phyloP scores from a whole-genome alignment of 2,888 invertebrate genomes.

The Pammene aurita region DNA sequence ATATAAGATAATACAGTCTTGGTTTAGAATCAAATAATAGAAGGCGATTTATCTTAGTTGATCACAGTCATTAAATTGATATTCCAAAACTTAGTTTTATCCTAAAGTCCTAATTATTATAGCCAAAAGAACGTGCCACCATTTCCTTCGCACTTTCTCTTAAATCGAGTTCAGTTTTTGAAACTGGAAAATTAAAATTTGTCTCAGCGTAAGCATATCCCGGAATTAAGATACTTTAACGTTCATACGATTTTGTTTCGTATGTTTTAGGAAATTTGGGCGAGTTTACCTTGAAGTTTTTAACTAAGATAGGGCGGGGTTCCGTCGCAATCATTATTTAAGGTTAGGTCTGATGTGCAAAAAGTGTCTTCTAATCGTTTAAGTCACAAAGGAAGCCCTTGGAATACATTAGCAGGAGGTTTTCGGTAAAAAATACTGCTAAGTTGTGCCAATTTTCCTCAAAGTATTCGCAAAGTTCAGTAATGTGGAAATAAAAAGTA shows the following conservation, averaged over 20 bases:
- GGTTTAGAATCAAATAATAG: no score
- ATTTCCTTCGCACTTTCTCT: conserved; percentile 4
- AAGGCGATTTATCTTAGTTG: no score
- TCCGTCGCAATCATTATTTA: conserved; percentile 19
- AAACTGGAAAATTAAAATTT: conserved; percentile 23
- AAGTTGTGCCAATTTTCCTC: conserved; percentile 1
- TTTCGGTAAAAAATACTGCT: conserved; percentile 1
- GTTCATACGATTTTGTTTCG: not conserved
- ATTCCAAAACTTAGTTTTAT: no score
- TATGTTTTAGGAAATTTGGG: not conserved
- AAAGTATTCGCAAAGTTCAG: conserved; percentile 4
- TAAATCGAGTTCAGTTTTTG: conserved; percentile 16
- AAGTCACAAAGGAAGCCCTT: conserved; percentile 5
- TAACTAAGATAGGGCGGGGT: conserved; percentile 4
- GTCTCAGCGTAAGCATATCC: conserved; percentile 17
- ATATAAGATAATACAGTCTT: no score
- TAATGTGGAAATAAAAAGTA: conserved; percentile 3
- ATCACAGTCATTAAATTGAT: not conserved
- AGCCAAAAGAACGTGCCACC: not conserved
- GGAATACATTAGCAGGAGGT: conserved; percentile 5
- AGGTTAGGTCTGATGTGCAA: conserved; percentile 22
- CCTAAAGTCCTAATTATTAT: not conserved
- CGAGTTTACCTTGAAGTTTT: not conserved
- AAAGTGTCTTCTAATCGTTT: conserved; percentile 24
- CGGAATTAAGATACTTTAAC: not conserved